Conservation (phyloP, 2,888 invertebrate species). For the Noctua fimbriata region DNA sequence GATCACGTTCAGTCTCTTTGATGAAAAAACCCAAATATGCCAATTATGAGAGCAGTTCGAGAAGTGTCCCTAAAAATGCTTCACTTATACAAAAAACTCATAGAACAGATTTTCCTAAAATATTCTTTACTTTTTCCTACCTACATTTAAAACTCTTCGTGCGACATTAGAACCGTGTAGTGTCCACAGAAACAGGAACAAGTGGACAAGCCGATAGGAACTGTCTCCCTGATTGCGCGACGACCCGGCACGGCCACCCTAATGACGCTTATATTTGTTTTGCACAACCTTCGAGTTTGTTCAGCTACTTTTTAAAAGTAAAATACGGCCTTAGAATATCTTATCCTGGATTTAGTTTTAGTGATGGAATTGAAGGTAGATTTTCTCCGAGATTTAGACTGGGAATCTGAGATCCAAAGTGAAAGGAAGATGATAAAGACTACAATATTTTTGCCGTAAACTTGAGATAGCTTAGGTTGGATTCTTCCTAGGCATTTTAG, state of each 20-base stretch:
- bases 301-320: conserved; percentile 64
- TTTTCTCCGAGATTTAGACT: conserved; percentile 18
- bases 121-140: conserved; percentile 14
- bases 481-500: neutral
- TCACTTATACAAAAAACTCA: conserved; percentile 5
- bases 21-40: neutral
- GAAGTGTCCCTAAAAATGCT: neutral
- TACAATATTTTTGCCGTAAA: conserved; percentile 34
- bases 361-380: conserved; percentile 26
- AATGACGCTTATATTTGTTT: conserved; percentile 79
- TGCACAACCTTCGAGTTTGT: conserved; percentile 75
- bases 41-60: neutral
- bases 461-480: neutral
- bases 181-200: conserved; percentile 62
- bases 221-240: conserved; percentile 84
- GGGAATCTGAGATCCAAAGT: neutral
- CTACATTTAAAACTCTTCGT: conserved; percentile 50
- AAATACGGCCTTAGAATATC: conserved; percentile 57
- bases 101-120: neutral
- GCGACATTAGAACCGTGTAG: conserved; percentile 58
- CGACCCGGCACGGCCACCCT: conserved; percentile 73
- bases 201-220: conserved; percentile 72
- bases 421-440: conserved; percentile 19
- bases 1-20: neutral
- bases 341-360: conserved; percentile 54